Conservation (phyloP, 2,888 invertebrate species). For the Miltochrista miniata region DNA sequence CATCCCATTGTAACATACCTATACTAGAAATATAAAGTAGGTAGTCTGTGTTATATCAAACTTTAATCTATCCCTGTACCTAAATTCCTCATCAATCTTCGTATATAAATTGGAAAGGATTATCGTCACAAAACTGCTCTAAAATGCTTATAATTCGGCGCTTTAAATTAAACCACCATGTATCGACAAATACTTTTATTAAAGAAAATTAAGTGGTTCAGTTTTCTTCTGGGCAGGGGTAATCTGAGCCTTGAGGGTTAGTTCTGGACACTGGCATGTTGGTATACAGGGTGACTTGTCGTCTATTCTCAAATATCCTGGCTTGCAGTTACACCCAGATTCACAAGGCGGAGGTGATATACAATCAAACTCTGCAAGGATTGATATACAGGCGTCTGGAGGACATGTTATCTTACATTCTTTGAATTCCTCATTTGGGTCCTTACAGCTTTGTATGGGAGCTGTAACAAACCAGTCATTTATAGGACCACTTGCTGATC, state of each 20-base stretch:
- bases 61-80: too few species aligned
- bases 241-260: background rate
- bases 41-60: too few species aligned
- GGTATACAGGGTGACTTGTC: slow-evolving; percentile 1
- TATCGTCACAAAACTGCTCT: too few species aligned
- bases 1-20: too few species aligned
- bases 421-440: slow-evolving; percentile 16
- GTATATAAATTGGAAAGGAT: too few species aligned
- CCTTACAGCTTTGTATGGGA: slow-evolving; percentile 8
- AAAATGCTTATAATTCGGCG: too few species aligned
- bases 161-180: too few species aligned
- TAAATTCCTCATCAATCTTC: too few species aligned
- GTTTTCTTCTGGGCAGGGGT: background rate
- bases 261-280: background rate
- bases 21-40: too few species aligned
- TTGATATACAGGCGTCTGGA: slow-evolving; percentile 3
- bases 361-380: background rate
- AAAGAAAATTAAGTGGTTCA: too few species aligned
- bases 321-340: slow-evolving; percentile 2
- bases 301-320: background rate
- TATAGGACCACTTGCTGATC: too few species aligned
- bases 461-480: background rate
- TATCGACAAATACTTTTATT: too few species aligned
- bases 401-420: slow-evolving; percentile 8
- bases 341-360: background rate